Base-by-base conservation (phyloP, 2,888 invertebrate genomes). In the Lottia gigantea region DNA sequence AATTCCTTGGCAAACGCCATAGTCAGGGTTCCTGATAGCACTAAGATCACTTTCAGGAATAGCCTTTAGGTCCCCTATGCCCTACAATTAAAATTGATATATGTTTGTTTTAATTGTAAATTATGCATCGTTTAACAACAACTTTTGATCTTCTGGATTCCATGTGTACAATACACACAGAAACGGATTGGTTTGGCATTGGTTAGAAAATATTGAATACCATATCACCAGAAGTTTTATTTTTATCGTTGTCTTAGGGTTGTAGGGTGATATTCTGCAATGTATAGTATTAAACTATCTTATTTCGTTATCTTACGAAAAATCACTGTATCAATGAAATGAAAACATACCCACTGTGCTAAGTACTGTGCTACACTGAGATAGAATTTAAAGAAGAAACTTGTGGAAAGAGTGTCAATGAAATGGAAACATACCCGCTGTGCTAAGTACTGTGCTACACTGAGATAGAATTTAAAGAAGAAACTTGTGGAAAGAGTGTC, bases 361-460 rank as follows among this genome's bases (percentile, higher is more conserved):
- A 79, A 67, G 19, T 74, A 55, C 16, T 64, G 31, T 19, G 66
- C 72, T 15, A 90, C 88, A n/a, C 85, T 83, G 62, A 90, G 80
- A 80, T 89, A 91, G 81, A 91, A 91, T 80, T 91, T 91, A 86
- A 90, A 91, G 84, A 91, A 86, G 77, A 87, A 86, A 69, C 83
- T 83, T 16, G 95, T 89, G 7, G 94, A 93, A 8, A 96, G 90
- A 0, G 94, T 92, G 40, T 40, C 40, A 40, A 40, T 40, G 40
- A 40, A 40, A 40, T 40, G 2, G 11, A 40, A 40, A 40, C 40
- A 40, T 55, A 55, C 55, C 55, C 23, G 11, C 11, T 23, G 19
- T 23, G 55, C 12, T 23, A 79, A 67, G 19, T 74, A 55, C 16
- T 64, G 31, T 19, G 66, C 72, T 15, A 90, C 88, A n/a, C 85